phyloP scores from a whole-genome alignment of 2,797 vertebrate genomes.

The Meda fulgida region DNA sequence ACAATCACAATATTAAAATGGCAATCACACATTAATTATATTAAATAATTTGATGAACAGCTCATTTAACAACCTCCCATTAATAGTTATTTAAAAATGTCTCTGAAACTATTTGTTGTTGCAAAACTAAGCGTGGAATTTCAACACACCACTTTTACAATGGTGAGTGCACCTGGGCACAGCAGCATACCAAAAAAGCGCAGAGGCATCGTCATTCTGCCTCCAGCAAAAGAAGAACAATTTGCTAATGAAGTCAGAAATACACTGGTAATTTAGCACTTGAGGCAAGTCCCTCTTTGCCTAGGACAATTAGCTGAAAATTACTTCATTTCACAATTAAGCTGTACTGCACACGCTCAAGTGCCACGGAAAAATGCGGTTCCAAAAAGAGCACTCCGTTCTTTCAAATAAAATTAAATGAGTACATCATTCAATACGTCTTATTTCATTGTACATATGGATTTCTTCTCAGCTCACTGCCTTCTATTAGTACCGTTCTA shows the following conservation, averaged over 20 bases:
- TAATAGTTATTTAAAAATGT: not conserved
- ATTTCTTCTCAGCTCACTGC: slow-evolving; percentile 32
- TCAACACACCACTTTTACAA: not conserved
- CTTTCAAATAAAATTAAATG: slow-evolving; percentile 17
- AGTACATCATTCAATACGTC: not conserved
- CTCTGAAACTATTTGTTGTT: slow-evolving; percentile 7
- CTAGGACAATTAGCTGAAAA: slow-evolving; percentile 37
- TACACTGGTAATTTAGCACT: slow-evolving; percentile 32
- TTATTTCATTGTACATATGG: slow-evolving; percentile 10
- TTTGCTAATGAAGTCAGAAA: slow-evolving; percentile 36
- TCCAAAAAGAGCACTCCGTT: slow-evolving; percentile 2
- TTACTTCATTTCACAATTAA: slow-evolving; percentile 36
- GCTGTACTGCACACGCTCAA: not conserved
- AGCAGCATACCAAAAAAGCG: not conserved
- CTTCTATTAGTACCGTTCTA: slow-evolving; percentile 41
- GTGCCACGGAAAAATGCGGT: not conserved
- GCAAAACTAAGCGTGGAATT: not conserved
- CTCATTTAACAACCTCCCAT: not conserved
- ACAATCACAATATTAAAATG: not conserved
- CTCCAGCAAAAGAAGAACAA: slow-evolving; percentile 20
- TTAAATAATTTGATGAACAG: not conserved
- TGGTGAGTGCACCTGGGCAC: not conserved
- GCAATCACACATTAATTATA: not conserved
- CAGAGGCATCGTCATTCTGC: not conserved
- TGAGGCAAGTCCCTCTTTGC: slow-evolving; percentile 23